Percentiles rank a stretch among this genome's conserved stretches.
Evolutionary conservation across 2,113 vertebrate species (phyloP).

Genomic region (Narcine bancroftii): DNA sequence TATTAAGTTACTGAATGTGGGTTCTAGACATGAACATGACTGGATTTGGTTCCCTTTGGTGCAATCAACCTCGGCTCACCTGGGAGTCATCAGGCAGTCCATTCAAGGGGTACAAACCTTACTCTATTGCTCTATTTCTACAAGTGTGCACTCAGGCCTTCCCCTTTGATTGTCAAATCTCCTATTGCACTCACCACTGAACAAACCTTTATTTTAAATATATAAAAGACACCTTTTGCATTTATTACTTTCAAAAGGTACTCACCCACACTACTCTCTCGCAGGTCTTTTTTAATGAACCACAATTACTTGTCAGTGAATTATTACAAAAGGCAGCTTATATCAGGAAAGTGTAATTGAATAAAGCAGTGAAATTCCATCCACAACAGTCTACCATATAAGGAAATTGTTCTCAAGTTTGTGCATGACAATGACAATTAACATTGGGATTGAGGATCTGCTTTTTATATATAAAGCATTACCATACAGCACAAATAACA

Average conservation of each 20-base stretch:
- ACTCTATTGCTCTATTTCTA: constrained; percentile 28
- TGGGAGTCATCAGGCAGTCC: constrained; percentile 15
- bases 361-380: constrained; percentile 35
- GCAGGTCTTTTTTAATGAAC: constrained; percentile 46
- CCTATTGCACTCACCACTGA: constrained; percentile 37
- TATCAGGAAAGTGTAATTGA: constrained; percentile 38
- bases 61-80: not conserved
- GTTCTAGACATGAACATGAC: not conserved
- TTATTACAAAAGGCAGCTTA: constrained; percentile 56
- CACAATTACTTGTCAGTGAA: constrained; percentile 51
- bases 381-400: constrained; percentile 17
- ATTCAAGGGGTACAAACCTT: constrained; percentile 14
- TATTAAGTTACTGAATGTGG: not conserved
- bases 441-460: constrained; percentile 50
- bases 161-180: constrained; percentile 36
- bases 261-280: constrained; percentile 29
- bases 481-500: constrained; percentile 79
- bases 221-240: constrained; percentile 30
- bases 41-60: constrained; percentile 23
- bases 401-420: constrained; percentile 52
- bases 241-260: constrained; percentile 33
- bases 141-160: constrained; percentile 34
- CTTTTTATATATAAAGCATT: constrained; percentile 67
- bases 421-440: constrained; percentile 65
- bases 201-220: constrained; percentile 30